Evolutionary conservation across 1,140 invertebrate species (phyloP).

Genomic region (Ips typographus): DNA sequence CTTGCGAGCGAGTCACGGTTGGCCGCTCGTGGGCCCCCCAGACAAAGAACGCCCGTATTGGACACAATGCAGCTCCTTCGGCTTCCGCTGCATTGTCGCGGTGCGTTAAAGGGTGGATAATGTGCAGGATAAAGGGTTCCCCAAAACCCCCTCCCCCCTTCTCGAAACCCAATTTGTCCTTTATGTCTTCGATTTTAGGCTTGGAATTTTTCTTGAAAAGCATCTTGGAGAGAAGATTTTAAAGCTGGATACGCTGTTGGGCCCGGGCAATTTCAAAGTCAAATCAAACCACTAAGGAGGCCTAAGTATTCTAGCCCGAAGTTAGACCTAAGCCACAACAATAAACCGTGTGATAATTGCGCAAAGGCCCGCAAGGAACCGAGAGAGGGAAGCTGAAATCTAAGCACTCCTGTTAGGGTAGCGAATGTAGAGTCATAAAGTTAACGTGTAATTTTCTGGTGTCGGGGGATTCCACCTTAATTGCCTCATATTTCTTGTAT

Average conservation of each 20-base stretch:
- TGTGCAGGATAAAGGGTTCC: constrained; percentile 46
- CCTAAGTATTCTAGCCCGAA: constrained; percentile 45
- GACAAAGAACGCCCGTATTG: constrained; percentile 49
- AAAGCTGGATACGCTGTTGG: constrained; percentile 11
- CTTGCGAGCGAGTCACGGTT: constrained; percentile 48
- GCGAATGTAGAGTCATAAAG: neutral
- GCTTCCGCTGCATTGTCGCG: constrained; percentile 52
- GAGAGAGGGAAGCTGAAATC: neutral
- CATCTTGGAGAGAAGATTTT: constrained; percentile 1
- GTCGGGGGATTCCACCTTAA: too few relatives aligned
- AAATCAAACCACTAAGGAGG: constrained; percentile 50
- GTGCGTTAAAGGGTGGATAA: constrained; percentile 54
- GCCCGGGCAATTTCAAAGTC: constrained; percentile 49
- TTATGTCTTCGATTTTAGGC: too few relatives aligned
- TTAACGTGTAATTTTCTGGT: neutral
- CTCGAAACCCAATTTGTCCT: too few relatives aligned
- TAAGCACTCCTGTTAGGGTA: neutral
- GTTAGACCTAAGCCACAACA: constrained; percentile 41
- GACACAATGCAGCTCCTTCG: constrained; percentile 52
- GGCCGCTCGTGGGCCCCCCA: constrained; percentile 47
- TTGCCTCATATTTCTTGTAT: too few relatives aligned
- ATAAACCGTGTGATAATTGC: constrained; percentile 34
- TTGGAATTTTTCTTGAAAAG: too few relatives aligned
- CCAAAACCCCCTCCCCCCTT: neutral
- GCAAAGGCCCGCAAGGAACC: constrained; percentile 3